phyloP scores from a whole-genome alignment of 2,113 vertebrate species.

The Hydrolagus affinis region DNA sequence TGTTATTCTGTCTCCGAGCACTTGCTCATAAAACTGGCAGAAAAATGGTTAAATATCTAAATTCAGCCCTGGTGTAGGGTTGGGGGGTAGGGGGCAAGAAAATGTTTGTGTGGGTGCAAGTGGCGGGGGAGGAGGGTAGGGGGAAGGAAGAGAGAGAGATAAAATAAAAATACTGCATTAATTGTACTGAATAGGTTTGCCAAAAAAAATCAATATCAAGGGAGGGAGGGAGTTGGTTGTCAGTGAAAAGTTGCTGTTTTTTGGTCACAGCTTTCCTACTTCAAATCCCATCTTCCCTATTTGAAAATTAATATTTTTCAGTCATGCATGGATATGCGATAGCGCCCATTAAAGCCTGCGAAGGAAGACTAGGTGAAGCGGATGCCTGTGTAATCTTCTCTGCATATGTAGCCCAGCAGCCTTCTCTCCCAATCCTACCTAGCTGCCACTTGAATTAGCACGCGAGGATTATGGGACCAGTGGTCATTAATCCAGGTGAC shows the following conservation, averaged over 20 bases:
- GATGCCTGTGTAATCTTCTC: conserved; percentile 61
- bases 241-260: conserved; percentile 6
- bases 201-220: neutral
- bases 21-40: neutral
- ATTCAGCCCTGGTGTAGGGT: no score
- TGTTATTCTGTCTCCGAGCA: neutral
- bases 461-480: conserved; percentile 95
- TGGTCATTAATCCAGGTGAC: conserved; percentile 98
- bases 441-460: conserved; percentile 98
- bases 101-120: no score
- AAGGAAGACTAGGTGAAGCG: conserved; percentile 7
- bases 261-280: neutral
- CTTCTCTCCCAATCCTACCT: conserved; percentile 60
- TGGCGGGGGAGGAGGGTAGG: no score
- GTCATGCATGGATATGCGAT: conserved; percentile 31
- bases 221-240: no score
- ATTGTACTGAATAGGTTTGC: no score
- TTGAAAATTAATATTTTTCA: conserved; percentile 31
- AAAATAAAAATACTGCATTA: neutral
- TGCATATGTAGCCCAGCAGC: conserved; percentile 67
- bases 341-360: conserved; percentile 17
- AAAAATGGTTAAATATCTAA: neutral
- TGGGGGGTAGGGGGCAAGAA: no score
- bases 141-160: no score
- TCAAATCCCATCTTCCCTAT: conserved; percentile 14